phyloP scores from a whole-genome alignment of 2,113 vertebrate genomes.

The Addax nasomaculatus region DNA sequence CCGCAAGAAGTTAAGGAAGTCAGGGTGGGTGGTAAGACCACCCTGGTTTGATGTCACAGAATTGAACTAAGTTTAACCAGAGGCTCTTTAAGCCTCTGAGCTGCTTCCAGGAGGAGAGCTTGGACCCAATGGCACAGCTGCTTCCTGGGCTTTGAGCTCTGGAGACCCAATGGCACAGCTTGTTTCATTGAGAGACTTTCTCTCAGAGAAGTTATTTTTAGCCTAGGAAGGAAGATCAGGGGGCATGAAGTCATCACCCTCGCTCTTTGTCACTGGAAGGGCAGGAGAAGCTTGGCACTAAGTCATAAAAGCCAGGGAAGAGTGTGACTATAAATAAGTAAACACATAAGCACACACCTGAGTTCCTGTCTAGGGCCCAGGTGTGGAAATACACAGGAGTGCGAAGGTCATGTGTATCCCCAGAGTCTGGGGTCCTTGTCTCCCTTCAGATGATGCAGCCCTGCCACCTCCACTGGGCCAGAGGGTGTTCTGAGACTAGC shows the following conservation, averaged over 20 bases:
- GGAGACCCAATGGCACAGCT: not conserved
- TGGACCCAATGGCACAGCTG: not conserved
- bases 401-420: constrained; percentile 40
- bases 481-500: not conserved
- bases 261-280: not conserved
- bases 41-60: not conserved
- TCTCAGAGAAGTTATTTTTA: constrained; percentile 76
- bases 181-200: constrained; percentile 31
- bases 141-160: not conserved
- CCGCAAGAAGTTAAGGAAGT: not conserved
- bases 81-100: not conserved
- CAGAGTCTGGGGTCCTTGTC: not conserved
- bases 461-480: not conserved
- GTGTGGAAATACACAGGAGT: not conserved
- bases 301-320: constrained; percentile 55
- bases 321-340: not conserved
- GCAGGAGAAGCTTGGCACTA: constrained; percentile 20
- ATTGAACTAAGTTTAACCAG: not conserved
- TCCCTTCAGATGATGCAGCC: not conserved
- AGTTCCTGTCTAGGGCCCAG: not conserved
- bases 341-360: rapidly evolving
- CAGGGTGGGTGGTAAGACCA: not conserved
- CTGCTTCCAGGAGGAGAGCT: not conserved
- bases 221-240: not conserved
- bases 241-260: constrained; percentile 66